Base-by-base conservation (phyloP, 2,113 vertebrate genomes). In the Rafetus swinhoei region DNA sequence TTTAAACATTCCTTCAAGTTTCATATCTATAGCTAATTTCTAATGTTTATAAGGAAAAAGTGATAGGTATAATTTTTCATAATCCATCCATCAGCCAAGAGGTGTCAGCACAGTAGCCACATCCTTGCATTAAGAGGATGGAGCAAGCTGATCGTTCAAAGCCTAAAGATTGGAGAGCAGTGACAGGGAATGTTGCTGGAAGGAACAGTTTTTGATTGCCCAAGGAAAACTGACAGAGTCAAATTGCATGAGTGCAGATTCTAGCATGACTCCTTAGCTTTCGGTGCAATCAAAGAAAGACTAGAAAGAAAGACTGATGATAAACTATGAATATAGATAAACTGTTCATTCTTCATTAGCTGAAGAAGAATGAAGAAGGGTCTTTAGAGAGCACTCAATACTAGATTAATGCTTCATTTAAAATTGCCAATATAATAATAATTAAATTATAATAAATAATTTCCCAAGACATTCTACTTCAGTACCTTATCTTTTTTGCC, bases 1-100 rank as follows among this genome's bases (percentile, higher is more conserved):
- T 74, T 19, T 74, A 74, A 74, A 74, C 35, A 74, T 39, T 39
- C 35, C 35, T 45, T 74, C 35, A 39, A 21, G 0, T 60, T 52
- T 86, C 32, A 81, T 11, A 82, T 86, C 69, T 0, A 0, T 87
- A 57, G 0, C 0, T 76, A 0, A 82, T 76, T 90, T 85, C 54
- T 76, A 1, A 60, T 90, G 69, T 83, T 95, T 90, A 76, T 25
- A 87, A 82, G 50, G 0, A 1, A n/a, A 72, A 35, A 35, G 29
- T 18, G 72, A 72, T 15, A 56, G 21, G 59, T 6, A 4, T 35
- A 57, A 65, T 81, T 91, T 93, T 83, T 27, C 81, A 6, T 45
- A 39, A 74, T 39, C 76, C 72, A 91, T 15, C 1, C 57, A 25
- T 62, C 27, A 79, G 79, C 1, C 3, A 50, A 79, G 27, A 16